phyloP scores from a whole-genome alignment of 2,797 vertebrate species.

The Eleutherodactylus coqui region DNA sequence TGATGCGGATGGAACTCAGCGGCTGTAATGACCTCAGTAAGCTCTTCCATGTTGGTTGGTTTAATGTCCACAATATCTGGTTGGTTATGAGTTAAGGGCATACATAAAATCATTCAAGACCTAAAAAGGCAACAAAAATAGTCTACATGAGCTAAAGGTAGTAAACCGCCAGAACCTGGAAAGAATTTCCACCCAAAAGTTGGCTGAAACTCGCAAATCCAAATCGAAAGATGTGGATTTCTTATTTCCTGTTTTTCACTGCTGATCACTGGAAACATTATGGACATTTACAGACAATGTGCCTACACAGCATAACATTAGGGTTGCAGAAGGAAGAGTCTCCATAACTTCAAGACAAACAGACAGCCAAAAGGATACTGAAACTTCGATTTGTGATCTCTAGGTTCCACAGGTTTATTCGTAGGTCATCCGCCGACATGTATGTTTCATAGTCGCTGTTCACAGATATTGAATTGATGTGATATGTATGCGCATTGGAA shows the following conservation, averaged over 20 bases:
- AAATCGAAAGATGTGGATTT: background rate
- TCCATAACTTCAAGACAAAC: background rate
- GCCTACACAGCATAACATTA: too few relatives aligned
- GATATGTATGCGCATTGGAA: slow-evolving; percentile 94
- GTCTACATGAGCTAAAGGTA: background rate
- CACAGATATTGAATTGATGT: slow-evolving; percentile 98
- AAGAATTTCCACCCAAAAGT: background rate
- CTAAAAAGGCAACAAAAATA: background rate
- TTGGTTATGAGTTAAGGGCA: slow-evolving; percentile 77
- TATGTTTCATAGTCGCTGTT: slow-evolving; percentile 96
- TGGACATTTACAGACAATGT: too few relatives aligned
- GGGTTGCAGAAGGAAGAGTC: background rate
- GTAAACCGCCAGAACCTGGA: background rate
- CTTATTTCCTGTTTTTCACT: background rate
- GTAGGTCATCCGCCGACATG: slow-evolving; percentile 95
- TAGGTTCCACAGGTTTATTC: slow-evolving; percentile 96
- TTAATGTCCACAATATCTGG: slow-evolving; percentile 99
- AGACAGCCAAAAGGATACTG: slow-evolving; percentile 86
- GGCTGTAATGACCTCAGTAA: slow-evolving; percentile 96
- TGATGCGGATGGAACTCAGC: slow-evolving; percentile 97
- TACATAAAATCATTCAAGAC: slow-evolving; percentile 18
- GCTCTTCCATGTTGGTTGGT: slow-evolving; percentile 97
- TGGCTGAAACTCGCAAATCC: too few relatives aligned
- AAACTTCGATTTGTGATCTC: slow-evolving; percentile 97
- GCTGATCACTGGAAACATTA: background rate